Conservation (phyloP, 2,888 invertebrate genomes). For the Polydrusus cervinus region DNA sequence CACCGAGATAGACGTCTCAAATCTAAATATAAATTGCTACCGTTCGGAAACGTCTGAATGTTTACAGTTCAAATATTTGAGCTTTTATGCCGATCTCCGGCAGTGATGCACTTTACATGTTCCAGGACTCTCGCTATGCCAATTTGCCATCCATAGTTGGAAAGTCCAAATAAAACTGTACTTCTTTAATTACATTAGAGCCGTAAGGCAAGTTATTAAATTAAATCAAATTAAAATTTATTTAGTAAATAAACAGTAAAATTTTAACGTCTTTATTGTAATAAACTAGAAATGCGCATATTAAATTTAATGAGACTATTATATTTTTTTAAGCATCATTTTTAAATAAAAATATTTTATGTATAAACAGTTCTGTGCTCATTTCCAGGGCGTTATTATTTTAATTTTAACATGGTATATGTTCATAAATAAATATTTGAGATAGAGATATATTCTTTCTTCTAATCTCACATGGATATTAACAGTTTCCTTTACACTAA, state of each 20-base stretch:
- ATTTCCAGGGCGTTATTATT: no score
- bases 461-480: no score
- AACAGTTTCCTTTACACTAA: no score
- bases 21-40: conserved; percentile 66
- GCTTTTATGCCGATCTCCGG: conserved; percentile 66
- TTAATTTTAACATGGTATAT: no score
- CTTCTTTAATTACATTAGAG: conserved; percentile 7
- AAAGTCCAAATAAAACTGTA: conserved; percentile 12
- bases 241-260: not conserved
- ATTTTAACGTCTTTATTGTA: not conserved
- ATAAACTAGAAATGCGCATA: not conserved
- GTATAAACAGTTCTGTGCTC: no score
- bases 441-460: no score
- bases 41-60: conserved; percentile 59
- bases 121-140: conserved; percentile 40
- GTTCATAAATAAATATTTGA: no score
- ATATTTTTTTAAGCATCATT: no score
- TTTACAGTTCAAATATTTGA: conserved; percentile 68
- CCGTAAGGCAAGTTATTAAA: not conserved
- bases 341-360: not conserved
- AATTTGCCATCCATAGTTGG: conserved; percentile 4
- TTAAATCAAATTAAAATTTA: conserved; percentile 1
- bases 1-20: conserved; percentile 52
- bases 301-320: no score
- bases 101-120: conserved; percentile 64